Percentiles rank a stretch among this genome's conserved stretches.
Evolutionary conservation across 1,140 invertebrate species (phyloP).

Genomic region (Drosophila aff.): DNA sequence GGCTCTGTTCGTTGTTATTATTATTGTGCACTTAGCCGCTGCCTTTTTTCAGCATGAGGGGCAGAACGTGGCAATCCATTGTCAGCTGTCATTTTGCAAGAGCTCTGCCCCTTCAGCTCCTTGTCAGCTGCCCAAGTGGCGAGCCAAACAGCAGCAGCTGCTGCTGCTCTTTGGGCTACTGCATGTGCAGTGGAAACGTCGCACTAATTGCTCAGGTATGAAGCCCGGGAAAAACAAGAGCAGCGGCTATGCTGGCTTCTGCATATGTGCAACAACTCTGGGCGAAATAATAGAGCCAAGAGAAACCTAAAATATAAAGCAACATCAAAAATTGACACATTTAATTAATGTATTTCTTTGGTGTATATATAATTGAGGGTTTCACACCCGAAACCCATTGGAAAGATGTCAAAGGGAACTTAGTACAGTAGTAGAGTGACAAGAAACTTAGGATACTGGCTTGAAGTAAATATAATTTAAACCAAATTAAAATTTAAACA

Average conservation of each 20-base stretch:
- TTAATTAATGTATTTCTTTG: neutral
- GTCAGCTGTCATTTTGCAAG: constrained; percentile 66
- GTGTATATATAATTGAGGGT: too few relatives aligned
- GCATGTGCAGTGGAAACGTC: constrained; percentile 55
- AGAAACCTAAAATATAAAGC: neutral
- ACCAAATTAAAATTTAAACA: neutral
- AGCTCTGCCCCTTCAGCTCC: constrained; percentile 25
- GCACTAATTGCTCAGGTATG: constrained; percentile 79
- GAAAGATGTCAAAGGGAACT: neutral
- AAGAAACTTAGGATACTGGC: neutral
- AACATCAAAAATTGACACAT: too few relatives aligned
- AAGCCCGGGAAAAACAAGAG: constrained; percentile 62
- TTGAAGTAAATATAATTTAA: neutral
- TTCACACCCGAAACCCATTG: too few relatives aligned
- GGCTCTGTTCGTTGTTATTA: constrained; percentile 36
- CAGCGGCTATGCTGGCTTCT: constrained; percentile 20
- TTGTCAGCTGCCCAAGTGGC: constrained; percentile 53
- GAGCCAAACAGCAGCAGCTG: constrained; percentile 14
- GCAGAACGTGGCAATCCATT: constrained; percentile 41
- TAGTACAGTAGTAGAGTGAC: neutral
- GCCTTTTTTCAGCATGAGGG: constrained; percentile 16
- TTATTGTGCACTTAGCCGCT: constrained; percentile 35
- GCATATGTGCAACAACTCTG: constrained; percentile 9
- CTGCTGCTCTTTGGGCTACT: constrained; percentile 39
- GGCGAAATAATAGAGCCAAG: neutral